These are phyloP conservation scores for Athene noctua DNA, from an alignment of 2,113 vertebrate species.

Conservation along the genomic window DNA sequence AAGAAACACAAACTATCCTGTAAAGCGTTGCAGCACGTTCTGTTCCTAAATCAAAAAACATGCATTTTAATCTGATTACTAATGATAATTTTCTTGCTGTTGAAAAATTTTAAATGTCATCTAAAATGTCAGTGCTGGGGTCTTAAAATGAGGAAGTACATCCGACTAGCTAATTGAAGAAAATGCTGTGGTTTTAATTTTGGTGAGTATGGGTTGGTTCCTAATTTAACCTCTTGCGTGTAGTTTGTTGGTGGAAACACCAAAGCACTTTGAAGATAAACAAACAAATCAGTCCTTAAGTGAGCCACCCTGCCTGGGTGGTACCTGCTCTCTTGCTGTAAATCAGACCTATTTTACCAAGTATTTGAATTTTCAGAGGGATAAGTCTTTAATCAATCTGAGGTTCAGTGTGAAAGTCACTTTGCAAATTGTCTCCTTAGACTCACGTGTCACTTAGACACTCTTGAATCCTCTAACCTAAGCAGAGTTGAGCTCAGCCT, in stretches of 20 bases:
- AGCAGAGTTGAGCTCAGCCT: background rate
- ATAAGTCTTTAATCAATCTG: background rate
- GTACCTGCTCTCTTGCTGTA: background rate
- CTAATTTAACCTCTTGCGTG: background rate
- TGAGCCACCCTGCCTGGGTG: background rate
- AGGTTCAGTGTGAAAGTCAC: background rate
- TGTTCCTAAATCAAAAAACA: background rate
- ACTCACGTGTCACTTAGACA: fast-evolving
- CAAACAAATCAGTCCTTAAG: fast-evolving
- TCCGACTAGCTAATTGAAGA: conserved; percentile 9
- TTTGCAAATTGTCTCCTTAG: background rate
- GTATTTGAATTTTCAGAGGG: background rate
- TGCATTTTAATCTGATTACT: background rate
- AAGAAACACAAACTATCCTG: background rate
- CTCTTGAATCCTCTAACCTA: background rate
- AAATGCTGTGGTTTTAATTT: conserved; percentile 22
- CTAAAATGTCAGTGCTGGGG: background rate
- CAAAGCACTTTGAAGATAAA: background rate
- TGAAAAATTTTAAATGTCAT: background rate
- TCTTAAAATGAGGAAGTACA: conserved; percentile 13
- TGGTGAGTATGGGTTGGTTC: conserved; percentile 18
- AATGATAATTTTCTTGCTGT: background rate
- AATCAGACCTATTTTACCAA: background rate
- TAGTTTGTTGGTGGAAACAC: background rate
- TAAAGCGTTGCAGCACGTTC: background rate